Conservation (phyloP, 2,797 vertebrate species). For the Rhadinocentrus ornatus region DNA sequence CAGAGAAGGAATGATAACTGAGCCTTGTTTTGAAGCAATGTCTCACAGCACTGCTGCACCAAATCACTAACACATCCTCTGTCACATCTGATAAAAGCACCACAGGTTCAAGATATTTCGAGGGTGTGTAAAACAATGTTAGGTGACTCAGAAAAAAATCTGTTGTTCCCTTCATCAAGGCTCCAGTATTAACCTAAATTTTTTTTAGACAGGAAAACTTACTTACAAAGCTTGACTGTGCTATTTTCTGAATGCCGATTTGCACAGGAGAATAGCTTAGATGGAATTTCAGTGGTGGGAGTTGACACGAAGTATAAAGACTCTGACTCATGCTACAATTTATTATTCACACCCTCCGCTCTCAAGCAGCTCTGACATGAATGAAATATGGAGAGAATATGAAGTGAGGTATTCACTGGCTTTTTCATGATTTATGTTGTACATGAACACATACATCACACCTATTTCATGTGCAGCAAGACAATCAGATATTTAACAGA, state of each 20-base stretch:
- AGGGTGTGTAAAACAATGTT: too few relatives aligned
- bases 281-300: not conserved
- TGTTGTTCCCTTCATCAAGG: not conserved
- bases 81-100: too few relatives aligned
- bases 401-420: not conserved
- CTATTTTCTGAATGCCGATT: not conserved
- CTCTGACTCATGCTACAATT: not conserved
- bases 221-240: not conserved
- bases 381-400: not conserved
- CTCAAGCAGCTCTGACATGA: not conserved
- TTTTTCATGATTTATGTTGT: not conserved
- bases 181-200: not conserved
- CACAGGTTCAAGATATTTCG: too few relatives aligned
- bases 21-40: too few relatives aligned
- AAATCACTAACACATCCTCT: too few relatives aligned
- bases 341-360: not conserved
- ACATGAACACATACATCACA: not conserved
- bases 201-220: not conserved
- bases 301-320: not conserved
- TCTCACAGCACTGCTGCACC: too few relatives aligned
- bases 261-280: not conserved
- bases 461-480: not conserved
- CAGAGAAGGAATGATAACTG: too few relatives aligned
- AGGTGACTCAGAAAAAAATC: too few relatives aligned
- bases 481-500: not conserved